phyloP scores from a whole-genome alignment of 2,797 vertebrate genomes.

The Podarcis siculus region DNA sequence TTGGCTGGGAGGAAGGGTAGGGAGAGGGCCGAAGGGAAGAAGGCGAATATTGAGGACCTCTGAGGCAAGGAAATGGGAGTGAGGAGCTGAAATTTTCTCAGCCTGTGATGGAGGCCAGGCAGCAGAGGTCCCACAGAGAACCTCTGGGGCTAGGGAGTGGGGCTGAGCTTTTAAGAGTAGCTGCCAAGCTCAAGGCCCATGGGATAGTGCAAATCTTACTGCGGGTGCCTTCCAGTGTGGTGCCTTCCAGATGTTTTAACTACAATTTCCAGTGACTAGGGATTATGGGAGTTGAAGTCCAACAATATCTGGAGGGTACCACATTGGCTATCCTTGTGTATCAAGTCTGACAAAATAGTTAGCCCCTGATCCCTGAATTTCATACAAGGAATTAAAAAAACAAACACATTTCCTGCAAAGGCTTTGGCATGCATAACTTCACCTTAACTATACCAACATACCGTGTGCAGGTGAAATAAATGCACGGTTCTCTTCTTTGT shows the following conservation, averaged over 20 bases:
- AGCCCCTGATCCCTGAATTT: background rate
- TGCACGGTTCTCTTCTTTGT: background rate
- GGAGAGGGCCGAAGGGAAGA: background rate
- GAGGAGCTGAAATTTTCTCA: background rate
- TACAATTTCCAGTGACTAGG: too few relatives aligned
- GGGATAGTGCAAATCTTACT: background rate
- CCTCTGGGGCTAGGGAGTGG: background rate
- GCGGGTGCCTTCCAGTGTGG: too few relatives aligned
- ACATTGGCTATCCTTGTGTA: too few relatives aligned
- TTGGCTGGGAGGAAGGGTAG: background rate
- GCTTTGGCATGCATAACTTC: background rate
- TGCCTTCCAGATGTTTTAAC: too few relatives aligned
- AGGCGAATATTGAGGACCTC: background rate
- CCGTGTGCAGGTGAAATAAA: background rate
- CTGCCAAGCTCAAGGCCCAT: background rate
- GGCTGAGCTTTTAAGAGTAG: background rate
- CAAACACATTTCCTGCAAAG: background rate
- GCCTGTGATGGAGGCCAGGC: background rate
- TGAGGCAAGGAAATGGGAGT: background rate
- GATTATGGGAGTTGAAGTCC: too few relatives aligned
- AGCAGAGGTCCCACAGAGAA: background rate
- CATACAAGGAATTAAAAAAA: background rate
- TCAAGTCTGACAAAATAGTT: background rate
- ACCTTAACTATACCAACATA: background rate
- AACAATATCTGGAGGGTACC: too few relatives aligned